These are phyloP conservation scores for Chiloscyllium plagiosum DNA, from an alignment of 2,113 vertebrate species.

Conservation along the genomic window DNA sequence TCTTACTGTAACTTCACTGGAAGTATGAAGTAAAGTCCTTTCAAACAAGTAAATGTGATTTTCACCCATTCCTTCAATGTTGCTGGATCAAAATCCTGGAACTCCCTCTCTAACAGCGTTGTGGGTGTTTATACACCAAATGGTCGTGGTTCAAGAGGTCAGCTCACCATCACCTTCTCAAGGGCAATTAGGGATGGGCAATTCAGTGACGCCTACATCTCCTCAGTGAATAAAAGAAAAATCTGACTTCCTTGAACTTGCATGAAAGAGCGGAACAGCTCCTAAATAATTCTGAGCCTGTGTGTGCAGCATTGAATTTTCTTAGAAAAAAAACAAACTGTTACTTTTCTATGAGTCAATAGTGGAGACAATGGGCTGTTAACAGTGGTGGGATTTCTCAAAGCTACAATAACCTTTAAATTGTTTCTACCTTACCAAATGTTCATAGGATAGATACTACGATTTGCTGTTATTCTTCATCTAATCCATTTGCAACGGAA, in stretches of 20 bases:
- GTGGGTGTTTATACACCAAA: too few species aligned
- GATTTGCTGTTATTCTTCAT: neutral
- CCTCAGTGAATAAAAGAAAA: too few species aligned
- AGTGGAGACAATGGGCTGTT: neutral
- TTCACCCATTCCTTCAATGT: too few species aligned
- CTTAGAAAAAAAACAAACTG: neutral
- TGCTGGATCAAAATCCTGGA: too few species aligned
- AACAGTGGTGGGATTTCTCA: neutral
- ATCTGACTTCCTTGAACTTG: neutral
- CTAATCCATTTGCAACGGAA: neutral
- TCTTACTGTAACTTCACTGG: neutral
- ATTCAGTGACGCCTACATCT: too few species aligned
- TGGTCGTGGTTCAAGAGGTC: too few species aligned
- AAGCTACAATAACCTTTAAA: neutral
- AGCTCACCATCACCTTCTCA: too few species aligned
- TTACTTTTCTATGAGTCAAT: neutral
- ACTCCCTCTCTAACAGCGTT: too few species aligned
- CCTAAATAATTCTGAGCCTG: neutral
- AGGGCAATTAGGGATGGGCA: too few species aligned
- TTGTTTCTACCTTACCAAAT: neutral
- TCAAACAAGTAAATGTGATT: neutral
- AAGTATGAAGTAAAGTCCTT: neutral
- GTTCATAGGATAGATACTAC: too few species aligned
- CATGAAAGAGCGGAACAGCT: neutral
- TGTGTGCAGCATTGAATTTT: neutral